These are phyloP conservation scores for Apis dorsata DNA, from an alignment of 1,140 invertebrate genomes.

Conservation along the genomic window DNA sequence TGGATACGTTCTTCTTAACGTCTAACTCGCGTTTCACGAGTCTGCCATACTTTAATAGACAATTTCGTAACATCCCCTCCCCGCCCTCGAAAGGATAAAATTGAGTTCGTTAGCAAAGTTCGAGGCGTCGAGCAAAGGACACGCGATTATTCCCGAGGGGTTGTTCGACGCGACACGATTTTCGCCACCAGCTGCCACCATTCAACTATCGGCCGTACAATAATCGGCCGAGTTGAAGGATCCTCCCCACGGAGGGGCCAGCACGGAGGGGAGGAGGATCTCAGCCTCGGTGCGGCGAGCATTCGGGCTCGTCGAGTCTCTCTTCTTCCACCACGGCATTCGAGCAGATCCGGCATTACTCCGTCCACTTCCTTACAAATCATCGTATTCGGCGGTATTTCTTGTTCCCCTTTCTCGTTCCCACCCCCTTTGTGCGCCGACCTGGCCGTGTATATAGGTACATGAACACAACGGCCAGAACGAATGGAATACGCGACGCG, in stretches of 20 bases:
- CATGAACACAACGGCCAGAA: neutral
- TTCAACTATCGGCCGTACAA: no score
- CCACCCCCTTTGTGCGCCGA: neutral
- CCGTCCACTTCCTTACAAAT: constrained; percentile 42
- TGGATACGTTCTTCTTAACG: neutral
- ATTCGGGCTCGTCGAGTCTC: constrained; percentile 13
- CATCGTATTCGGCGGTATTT: constrained; percentile 36
- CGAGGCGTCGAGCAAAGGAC: no score
- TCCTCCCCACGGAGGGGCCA: no score
- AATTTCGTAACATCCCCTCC: no score
- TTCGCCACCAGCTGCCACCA: no score
- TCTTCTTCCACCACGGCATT: neutral
- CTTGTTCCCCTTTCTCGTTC: neutral
- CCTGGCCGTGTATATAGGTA: neutral
- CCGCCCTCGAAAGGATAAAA: no score
- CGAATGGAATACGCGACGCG: neutral
- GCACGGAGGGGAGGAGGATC: neutral
- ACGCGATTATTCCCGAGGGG: no score
- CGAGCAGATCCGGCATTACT: constrained; percentile 15
- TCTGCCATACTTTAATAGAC: no score
- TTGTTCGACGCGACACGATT: no score
- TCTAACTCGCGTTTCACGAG: no score
- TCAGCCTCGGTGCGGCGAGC: constrained; percentile 3
- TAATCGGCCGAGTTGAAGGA: no score
- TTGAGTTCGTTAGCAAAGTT: no score